These are phyloP conservation scores for Macrostomum lignano DNA, from an alignment of 1,140 invertebrate genomes.

Conservation along the genomic window DNA sequence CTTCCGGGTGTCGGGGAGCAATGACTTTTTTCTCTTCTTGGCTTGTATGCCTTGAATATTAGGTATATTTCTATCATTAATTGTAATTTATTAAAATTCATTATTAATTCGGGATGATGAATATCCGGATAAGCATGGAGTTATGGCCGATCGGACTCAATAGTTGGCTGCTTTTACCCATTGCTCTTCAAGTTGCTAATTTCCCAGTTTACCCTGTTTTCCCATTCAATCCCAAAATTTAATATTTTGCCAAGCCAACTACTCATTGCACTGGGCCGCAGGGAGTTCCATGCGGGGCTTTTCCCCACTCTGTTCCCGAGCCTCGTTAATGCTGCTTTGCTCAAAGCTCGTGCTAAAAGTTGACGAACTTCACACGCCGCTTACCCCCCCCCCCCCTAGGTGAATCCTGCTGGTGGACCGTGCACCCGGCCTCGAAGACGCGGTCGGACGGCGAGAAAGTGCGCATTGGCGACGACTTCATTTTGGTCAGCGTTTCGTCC, in stretches of 20 bases:
- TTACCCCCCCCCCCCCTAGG: constrained; percentile 26
- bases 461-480: constrained; percentile 87
- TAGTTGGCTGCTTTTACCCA: no score
- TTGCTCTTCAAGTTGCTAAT: no score
- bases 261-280: no score
- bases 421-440: constrained; percentile 98
- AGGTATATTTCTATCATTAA: constrained; percentile 1
- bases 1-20: no score
- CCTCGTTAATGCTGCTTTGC: constrained; percentile 2
- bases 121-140: no score
- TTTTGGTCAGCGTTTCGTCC: constrained; percentile 89
- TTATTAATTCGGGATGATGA: constrained; percentile 8
- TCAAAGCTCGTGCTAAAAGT: constrained; percentile 3
- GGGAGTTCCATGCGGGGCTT: background rate
- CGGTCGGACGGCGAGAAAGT: constrained; percentile 99
- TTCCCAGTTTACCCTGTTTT: no score
- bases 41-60: no score
- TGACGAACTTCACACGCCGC: constrained; percentile 6
- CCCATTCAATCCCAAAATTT: background rate
- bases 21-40: no score
- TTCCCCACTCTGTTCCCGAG: background rate
- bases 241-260: no score
- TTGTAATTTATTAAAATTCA: constrained; percentile 2
- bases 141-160: no score
- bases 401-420: constrained; percentile 99